Conservation (phyloP, 1,140 invertebrate genomes). For the Mizuhopecten yessoensis region DNA sequence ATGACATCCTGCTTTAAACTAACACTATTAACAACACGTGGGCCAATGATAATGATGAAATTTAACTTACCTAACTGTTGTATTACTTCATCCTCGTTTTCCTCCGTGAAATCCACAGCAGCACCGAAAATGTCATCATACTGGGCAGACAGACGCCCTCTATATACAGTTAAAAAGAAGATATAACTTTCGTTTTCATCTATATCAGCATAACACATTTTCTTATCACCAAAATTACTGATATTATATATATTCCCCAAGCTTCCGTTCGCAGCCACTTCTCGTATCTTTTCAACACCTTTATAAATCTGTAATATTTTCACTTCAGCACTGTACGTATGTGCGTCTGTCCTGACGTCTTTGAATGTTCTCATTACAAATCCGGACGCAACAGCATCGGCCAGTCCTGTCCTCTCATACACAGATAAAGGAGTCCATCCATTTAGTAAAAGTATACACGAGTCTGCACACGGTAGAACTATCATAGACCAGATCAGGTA, state of each 20-base stretch:
- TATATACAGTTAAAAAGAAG: slow-evolving; percentile 80
- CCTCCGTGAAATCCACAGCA: slow-evolving; percentile 69
- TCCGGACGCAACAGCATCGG: slow-evolving; percentile 77
- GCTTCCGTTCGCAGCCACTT: slow-evolving; percentile 58
- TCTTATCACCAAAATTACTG: slow-evolving; percentile 82
- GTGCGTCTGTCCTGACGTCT: slow-evolving; percentile 66
- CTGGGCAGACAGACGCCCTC: slow-evolving; percentile 78
- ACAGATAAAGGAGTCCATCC: slow-evolving; percentile 81
- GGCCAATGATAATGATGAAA: not conserved
- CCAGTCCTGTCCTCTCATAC: slow-evolving; percentile 73
- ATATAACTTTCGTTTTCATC: slow-evolving; percentile 75
- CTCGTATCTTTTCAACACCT: slow-evolving; percentile 69
- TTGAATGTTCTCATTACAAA: slow-evolving; percentile 75
- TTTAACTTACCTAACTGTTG: slow-evolving; percentile 74
- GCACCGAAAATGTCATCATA: slow-evolving; percentile 83
- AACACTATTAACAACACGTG: not conserved
- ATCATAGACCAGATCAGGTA: not conserved
- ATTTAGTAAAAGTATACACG: slow-evolving; percentile 80
- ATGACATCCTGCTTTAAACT: not conserved
- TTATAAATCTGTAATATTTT: slow-evolving; percentile 75
- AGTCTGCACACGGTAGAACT: slow-evolving; percentile 47
- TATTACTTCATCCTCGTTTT: slow-evolving; percentile 73
- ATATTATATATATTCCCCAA: slow-evolving; percentile 73
- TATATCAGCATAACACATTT: slow-evolving; percentile 81
- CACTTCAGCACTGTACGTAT: slow-evolving; percentile 78